Evolutionary conservation across 2,888 invertebrate genomes (phyloP).

Genomic region (Dicranocentrus wangi): DNA sequence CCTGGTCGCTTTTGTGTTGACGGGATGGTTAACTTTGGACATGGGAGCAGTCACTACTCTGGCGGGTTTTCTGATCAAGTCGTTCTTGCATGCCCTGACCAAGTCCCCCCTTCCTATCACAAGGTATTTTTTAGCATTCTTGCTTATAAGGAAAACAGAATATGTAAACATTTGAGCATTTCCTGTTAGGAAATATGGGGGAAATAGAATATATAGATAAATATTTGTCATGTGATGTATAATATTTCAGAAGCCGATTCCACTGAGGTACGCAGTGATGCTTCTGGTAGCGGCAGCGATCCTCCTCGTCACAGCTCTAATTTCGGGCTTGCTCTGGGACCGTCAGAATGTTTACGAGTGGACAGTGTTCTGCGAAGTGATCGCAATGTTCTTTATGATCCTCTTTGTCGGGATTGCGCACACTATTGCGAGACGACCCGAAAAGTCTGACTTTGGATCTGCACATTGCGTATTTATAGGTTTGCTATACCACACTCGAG

Average conservation of each 20-base stretch:
- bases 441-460: constrained; percentile 59
- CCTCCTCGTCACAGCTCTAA: constrained; percentile 45
- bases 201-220: not conserved
- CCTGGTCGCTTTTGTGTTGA: constrained; percentile 43
- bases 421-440: constrained; percentile 55
- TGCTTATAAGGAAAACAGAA: too few species aligned
- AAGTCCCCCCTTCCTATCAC: not conserved
- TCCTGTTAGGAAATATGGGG: too few species aligned
- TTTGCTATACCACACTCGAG: not conserved
- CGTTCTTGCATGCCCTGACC: constrained; percentile 30
- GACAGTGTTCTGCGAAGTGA: constrained; percentile 64
- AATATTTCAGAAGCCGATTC: constrained; percentile 47
- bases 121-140: too few species aligned
- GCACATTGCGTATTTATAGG: constrained; percentile 59
- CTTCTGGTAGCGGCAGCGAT: constrained; percentile 39
- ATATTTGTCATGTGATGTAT: not conserved
- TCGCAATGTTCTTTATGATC: constrained; percentile 65
- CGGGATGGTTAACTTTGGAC: constrained; percentile 43
- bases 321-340: constrained; percentile 59
- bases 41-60: not conserved
- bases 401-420: constrained; percentile 61
- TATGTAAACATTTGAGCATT: too few species aligned
- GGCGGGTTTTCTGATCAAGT: constrained; percentile 43
- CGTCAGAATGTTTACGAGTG: constrained; percentile 63
- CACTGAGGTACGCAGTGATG: constrained; percentile 52